These are phyloP conservation scores for Strix uralensis DNA, from an alignment of 2,113 vertebrate species.

Conservation along the genomic window DNA sequence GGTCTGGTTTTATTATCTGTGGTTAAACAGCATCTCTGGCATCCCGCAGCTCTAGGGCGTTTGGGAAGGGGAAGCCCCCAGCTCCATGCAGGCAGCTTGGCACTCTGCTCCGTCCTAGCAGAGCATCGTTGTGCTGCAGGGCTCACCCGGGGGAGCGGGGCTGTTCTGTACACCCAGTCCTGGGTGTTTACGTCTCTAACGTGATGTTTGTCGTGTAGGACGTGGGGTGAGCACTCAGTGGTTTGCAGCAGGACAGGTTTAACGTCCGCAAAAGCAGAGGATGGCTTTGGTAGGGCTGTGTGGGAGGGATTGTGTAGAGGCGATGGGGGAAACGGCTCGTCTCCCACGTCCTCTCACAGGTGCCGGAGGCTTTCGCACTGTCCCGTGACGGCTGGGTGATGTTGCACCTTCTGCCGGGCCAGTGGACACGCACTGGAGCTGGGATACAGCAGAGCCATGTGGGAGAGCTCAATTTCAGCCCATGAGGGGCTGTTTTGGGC, in stretches of 20 bases:
- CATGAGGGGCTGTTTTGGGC: not conserved
- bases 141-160: fast-evolving
- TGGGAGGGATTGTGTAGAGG: not conserved
- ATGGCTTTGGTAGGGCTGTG: not conserved
- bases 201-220: fast-evolving
- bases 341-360: fast-evolving
- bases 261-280: fast-evolving
- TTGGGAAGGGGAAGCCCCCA: not conserved
- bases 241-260: not conserved
- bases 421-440: not conserved
- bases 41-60: not conserved
- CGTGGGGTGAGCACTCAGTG: fast-evolving
- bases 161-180: not conserved
- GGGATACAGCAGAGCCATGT: not conserved
- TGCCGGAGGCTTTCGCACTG: fast-evolving
- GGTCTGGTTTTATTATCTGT: not conserved
- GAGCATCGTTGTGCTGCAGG: not conserved
- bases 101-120: not conserved
- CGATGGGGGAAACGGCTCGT: fast-evolving
- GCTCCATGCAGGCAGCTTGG: not conserved
- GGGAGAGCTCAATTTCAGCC: not conserved
- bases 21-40: not conserved
- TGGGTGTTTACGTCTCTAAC: fast-evolving
- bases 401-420: not conserved
- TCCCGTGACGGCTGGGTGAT: not conserved